Base-by-base conservation (phyloP, 1,140 invertebrate genomes). In the Drosophila funebris region DNA sequence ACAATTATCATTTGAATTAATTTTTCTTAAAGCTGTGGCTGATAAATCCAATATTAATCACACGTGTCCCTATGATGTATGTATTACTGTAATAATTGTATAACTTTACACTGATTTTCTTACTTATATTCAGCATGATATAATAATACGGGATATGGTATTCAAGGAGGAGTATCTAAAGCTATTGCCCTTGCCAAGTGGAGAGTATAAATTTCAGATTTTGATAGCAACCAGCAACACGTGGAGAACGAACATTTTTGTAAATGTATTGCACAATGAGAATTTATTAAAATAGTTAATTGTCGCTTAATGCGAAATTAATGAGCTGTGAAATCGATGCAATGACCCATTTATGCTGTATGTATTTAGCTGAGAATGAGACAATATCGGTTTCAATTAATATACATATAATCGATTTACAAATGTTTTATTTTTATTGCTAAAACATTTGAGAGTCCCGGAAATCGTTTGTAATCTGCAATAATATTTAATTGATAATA, bases 51-150 rank as follows among this genome's bases (percentile, higher is more conserved):
- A 75, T 48, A 48, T 75, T 4, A 75, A 70, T 75, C 73, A 75
- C 11, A 54, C 60, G 0, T 75, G 73, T 41, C 73, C 73, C 13
- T 64, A 36, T 9, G 22, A 64, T 18, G 66, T 70, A 4, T 64
- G 66, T 64, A 41, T 31, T 9, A 22, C 4, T 29, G 31, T 33
- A 6, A 31, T 4, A 14, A 37, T 22, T 24, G 7, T 13, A 16
- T 31, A 33, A 22, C 24, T 27, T 31, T 4, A 7, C 3, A 2
- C 5, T 37, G 14, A 11, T 4, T 48, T 50, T 9, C 1, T 13
- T 16, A n/a, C n/a, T n/a, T n/a, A n/a, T n/a, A n/a, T 43, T 54
- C 29, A 78, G 76, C 67, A 78, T 43, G 72, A 78, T 33, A 54
- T 78, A 0, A 74, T 74, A 27, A 22, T 74, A 1, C 7, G 57